phyloP scores from a whole-genome alignment of 2,797 vertebrate species.

The Periparus ater region DNA sequence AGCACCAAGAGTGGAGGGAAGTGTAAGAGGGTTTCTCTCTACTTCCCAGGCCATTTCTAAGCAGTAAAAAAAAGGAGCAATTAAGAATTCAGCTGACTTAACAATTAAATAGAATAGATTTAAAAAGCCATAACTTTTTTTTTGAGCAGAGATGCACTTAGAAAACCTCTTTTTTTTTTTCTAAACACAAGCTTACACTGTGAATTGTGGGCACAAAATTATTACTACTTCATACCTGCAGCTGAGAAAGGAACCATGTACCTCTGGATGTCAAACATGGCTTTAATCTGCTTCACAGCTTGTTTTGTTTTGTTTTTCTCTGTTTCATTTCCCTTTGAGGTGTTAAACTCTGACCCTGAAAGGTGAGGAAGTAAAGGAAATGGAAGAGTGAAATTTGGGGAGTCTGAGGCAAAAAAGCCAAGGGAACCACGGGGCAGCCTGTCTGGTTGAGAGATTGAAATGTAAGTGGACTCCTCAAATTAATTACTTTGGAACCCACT shows the following conservation, averaged over 20 bases:
- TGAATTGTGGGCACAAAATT: neutral
- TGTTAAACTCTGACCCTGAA: conserved; percentile 54
- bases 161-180: neutral
- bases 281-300: conserved; percentile 44
- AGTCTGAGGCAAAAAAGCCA: neutral
- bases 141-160: neutral
- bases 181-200: neutral
- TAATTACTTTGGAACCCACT: conserved; percentile 43
- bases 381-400: conserved; percentile 51
- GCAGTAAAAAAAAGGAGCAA: neutral
- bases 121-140: neutral
- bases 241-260: neutral
- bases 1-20: neutral
- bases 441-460: conserved; percentile 42
- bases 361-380: conserved; percentile 63
- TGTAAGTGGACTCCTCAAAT: conserved; percentile 49
- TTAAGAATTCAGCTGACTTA: neutral
- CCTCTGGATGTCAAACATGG: conserved; percentile 1
- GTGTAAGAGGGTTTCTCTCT: neutral
- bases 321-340: conserved; percentile 58
- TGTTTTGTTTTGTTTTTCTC: conserved; percentile 55
- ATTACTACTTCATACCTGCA: neutral
- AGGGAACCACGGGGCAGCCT: neutral
- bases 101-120: neutral
- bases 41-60: neutral